These are phyloP conservation scores for Limanda limanda DNA, from an alignment of 2,113 vertebrate genomes.

Conservation along the genomic window DNA sequence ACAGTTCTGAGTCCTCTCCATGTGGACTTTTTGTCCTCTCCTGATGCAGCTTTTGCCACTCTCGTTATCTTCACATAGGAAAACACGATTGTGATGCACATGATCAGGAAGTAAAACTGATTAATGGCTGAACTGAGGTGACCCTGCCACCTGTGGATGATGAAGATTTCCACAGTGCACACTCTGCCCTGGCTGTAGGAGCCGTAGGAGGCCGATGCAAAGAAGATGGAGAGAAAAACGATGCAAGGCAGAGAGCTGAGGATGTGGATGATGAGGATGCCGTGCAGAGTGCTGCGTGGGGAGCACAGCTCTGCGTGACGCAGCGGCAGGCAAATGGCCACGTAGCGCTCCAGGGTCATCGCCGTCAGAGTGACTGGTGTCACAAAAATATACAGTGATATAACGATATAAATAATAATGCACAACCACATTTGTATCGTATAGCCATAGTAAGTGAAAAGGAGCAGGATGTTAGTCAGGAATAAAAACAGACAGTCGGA, in stretches of 20 bases:
- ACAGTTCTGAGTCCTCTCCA: too few relatives aligned
- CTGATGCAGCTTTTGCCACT: background rate
- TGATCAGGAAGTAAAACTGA: constrained; percentile 64
- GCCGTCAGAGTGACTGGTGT: constrained; percentile 60
- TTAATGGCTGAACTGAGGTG: constrained; percentile 25
- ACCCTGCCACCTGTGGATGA: constrained; percentile 56
- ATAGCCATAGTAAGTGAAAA: background rate
- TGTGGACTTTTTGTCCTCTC: too few relatives aligned
- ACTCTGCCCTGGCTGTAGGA: background rate
- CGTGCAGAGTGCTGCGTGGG: background rate
- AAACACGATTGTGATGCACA: constrained; percentile 55
- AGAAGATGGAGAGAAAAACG: constrained; percentile 12
- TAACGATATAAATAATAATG: background rate
- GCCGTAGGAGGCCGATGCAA: background rate
- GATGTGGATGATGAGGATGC: constrained; percentile 51
- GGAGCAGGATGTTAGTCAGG: constrained; percentile 22
- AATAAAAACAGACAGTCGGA: constrained; percentile 50
- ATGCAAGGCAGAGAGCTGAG: constrained; percentile 40
- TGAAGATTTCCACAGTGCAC: constrained; percentile 46
- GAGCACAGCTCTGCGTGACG: constrained; percentile 61
- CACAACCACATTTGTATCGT: constrained; percentile 52
- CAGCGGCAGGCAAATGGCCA: constrained; percentile 70
- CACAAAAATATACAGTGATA: constrained; percentile 2
- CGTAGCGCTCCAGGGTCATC: constrained; percentile 70
- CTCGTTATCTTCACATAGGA: constrained; percentile 65